Base-by-base conservation (phyloP, 2,113 vertebrate species). In the Protomyctophum bolini region DNA sequence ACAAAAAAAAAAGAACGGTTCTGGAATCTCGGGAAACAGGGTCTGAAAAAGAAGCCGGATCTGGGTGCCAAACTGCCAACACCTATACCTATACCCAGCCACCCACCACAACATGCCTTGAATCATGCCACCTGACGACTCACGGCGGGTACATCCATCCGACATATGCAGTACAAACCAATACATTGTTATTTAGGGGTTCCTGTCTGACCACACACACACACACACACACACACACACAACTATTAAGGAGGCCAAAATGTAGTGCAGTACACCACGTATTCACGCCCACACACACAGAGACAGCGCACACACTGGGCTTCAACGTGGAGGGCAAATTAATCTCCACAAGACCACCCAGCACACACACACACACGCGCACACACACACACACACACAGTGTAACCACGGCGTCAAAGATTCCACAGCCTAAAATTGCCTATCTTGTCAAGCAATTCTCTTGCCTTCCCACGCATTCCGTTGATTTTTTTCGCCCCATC, bases 391-490 rank as follows among this genome's bases (percentile, higher is more conserved):
- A 45, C 9, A 46, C 15, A 9, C 29, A 49, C 15, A 10, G 49
- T 41, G 63, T 59, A 15, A 68, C 58, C 64, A 54, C 73, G 21
- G 10, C 7, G 48, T 48, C 74, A 68, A 67, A 21, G 72, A 71
- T 64, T 70, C 49, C 10, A 70, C 48, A 62, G 66, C 49, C 70
- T 10, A 72, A 21, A 79, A 75, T 76, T 65, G 76, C 55, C 66
- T 51, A 57, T 76, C 75, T 73, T 67, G 70, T 69, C 58, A 81
- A 70, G 83, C 75, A 70, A 60, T 71, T 65, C 66, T 15, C 56
- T 79, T 2, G 58, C 75, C 66, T 86, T 86, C 81, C 83, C 79
- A 80, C 78, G 80, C 86, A 82, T 84, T 86, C 78, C 84, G 58
- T 29, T 41, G 47, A 8, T 58, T 21, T 21, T 21, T 48, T 28